Base-by-base conservation (phyloP, 2,888 invertebrate genomes). In the Cyclophora punctaria region DNA sequence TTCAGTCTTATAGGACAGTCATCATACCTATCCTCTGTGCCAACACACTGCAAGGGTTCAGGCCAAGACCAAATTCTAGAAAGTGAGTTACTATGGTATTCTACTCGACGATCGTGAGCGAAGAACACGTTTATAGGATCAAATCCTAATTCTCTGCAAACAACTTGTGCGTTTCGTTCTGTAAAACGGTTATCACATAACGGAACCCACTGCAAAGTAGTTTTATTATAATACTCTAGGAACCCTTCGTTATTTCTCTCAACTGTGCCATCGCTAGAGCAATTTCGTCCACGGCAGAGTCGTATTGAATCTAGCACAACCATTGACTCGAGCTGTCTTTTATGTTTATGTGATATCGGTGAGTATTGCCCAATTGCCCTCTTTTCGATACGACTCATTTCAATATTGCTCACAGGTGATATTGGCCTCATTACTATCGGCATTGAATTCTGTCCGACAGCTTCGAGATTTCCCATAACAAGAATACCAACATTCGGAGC, bases 101-200 rank as follows among this genome's bases (percentile, higher is more conserved):
- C 97, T 58, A 96, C 93, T 59, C 98, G 89, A 3, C 93, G 91
- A 61, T 95, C 97, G 64, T 95, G 93, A 37, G 95, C 93, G 58
- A 98, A 95, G 73, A 95, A 96, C 0, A 96, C 94, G 74, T 98
- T 97, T 35, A 97, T 90, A 0, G 95, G 93, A 75, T 97, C 96
- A 68, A 94, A 94, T 5, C 98, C 98, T 45, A 99, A 83, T 75
- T 98, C 96, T 34, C 96, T 90, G 71, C 99, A 99, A 0, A 98
- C 97, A 0, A 99, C 98, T 89, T 98, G 95, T 3, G 98, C 98
- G 74, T 98, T 99, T 66, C 98, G 91, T 75, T 98, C 97, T 0
- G 98, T 98, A 76, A 99, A 99, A 53, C 97, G 91, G 45, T 91
- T 91, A 78, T 99, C 99, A 80, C 99, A 99, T 83, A 98, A 93